Percentiles rank a stretch among this genome's conserved stretches.
Conservation (phyloP, 2,797 vertebrate species). For the Sternotherus odoratus region DNA sequence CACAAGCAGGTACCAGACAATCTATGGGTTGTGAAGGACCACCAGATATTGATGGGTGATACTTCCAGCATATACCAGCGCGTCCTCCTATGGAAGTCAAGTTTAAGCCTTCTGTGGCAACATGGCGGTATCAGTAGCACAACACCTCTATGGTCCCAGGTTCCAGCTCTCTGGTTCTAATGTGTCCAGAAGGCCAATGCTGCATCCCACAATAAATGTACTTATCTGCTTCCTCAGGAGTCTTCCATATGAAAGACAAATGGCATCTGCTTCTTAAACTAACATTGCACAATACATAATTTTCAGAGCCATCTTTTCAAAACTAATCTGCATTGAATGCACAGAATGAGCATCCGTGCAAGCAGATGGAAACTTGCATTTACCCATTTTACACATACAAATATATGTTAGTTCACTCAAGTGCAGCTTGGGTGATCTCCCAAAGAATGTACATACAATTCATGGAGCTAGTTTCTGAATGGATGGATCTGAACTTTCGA, state of each 20-base stretch:
- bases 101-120: too few species aligned
- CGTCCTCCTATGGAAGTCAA: too few species aligned
- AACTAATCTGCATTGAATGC: neutral
- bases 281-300: neutral
- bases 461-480: neutral
- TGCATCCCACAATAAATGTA: neutral
- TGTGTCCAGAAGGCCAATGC: neutral
- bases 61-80: neutral
- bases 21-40: neutral
- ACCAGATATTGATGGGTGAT: neutral
- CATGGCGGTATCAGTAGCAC: neutral
- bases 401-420: neutral
- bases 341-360: neutral
- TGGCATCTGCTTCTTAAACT: neutral
- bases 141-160: neutral
- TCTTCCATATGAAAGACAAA: neutral
- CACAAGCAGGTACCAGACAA: neutral
- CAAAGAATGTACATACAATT: neutral
- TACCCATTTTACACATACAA: neutral
- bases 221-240: neutral
- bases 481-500: neutral
- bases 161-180: neutral
- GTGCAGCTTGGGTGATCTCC: neutral
- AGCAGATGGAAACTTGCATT: neutral
- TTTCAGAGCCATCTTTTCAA: neutral